Percentiles rank a stretch among this genome's conserved stretches.
phyloP scores from a whole-genome alignment of 2,888 invertebrate genomes.

The Perizoma affinitatum region DNA sequence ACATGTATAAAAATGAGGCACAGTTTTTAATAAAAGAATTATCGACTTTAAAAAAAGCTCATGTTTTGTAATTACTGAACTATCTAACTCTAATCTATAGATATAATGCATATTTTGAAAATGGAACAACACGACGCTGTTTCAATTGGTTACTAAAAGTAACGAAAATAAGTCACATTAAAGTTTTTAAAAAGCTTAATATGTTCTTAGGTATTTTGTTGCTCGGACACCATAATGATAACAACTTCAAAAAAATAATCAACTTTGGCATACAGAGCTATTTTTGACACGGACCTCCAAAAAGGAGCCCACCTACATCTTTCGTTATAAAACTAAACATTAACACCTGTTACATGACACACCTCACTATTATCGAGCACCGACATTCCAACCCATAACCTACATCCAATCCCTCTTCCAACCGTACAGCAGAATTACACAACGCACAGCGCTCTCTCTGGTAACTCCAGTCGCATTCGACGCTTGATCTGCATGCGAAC shows the following conservation, averaged over 20 bases:
- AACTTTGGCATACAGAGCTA: neutral
- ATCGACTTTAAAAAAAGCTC: too few species aligned
- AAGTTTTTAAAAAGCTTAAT: neutral
- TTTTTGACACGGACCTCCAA: neutral
- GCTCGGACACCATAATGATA: neutral
- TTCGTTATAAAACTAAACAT: constrained; percentile 10
- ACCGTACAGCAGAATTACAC: constrained; percentile 41
- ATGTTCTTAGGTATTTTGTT: neutral
- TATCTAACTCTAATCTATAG: too few species aligned
- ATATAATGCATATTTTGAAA: too few species aligned
- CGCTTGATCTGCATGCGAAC: constrained; percentile 52
- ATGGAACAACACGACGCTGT: too few species aligned
- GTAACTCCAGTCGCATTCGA: constrained; percentile 62
- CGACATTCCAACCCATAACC: constrained; percentile 32
- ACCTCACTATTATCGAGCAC: constrained; percentile 20
- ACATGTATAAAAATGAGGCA: too few species aligned
- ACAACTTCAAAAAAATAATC: too few species aligned
- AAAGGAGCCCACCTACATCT: constrained; percentile 6
- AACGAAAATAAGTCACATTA: too few species aligned
- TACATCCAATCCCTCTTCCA: constrained; percentile 28
- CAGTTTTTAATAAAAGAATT: too few species aligned
- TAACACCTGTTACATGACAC: constrained; percentile 26
- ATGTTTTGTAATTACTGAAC: too few species aligned
- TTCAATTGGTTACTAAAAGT: too few species aligned
- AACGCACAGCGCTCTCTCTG: constrained; percentile 46